Base-by-base conservation (phyloP, 2,797 vertebrate genomes). In the Cyclopterus lumpus region DNA sequence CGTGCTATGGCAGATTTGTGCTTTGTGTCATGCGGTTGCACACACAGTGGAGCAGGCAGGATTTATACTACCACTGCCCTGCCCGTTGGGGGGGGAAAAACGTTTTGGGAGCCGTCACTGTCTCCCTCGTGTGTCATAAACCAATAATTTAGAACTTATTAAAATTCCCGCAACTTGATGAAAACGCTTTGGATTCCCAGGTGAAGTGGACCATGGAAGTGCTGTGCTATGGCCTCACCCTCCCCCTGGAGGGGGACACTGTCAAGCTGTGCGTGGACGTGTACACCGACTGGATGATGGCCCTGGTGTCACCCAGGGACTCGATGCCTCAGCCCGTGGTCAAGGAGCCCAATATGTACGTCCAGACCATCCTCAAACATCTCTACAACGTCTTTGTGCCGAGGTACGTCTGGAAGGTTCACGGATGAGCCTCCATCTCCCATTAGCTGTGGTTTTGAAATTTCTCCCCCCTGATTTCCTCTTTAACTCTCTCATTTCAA, bases 171-270 rank as follows among this genome's bases (percentile, higher is more conserved):
- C 8, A 15, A 48, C 36, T 71, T 4, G 49, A 77, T 68, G 8
- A 67, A 2, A 32, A 26, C 26, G 14, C 11, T 54, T 8, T 28
- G 24, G 73, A 3, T 61, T 82, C 16, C 6, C 77, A 99, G 97
- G 97, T 99, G 81, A 99, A 99, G 93, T 99, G 97, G 97, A 99
- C 97, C 64, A 98, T 99, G 97, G 97, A 99, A 91, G 97, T 98
- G 71, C 95, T 99, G 86, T 97, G 97, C 88, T 99, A 98, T 18
- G 97, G 97, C 68, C 90, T 99, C 83, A 98, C 97, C 11, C 95
- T 98, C 46, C 97, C 97, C 73, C 91, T 99, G 75, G 97, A 99
- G 9, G 97, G 97, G 51, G 97, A 99, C 84, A 98, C 97, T 49
- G 97, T 99, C 87, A 97, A 98, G 77, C 94, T 97, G 80, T 99